Evolutionary conservation across 1,140 invertebrate genomes (phyloP), one percentile per base, ranked within the genome.

Genomic region (Euwallacea similis): DNA sequence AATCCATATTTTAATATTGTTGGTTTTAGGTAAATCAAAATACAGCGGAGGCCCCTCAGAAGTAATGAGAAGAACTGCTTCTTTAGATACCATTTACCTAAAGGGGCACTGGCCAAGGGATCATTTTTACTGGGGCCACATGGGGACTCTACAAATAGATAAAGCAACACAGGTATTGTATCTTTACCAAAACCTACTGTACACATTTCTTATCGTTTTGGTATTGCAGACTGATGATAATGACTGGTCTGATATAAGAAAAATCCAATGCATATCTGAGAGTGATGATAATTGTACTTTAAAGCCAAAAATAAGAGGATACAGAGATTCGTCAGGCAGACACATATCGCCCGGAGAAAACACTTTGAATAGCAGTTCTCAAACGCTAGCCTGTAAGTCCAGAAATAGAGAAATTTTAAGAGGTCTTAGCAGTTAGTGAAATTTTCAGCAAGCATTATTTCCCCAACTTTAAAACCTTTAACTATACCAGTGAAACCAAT

Each of bases 61-160:
- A 85, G 85, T 84, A 21, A 91, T 93, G 74, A 83, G 90, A 77
- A 85, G 90, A 65, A 91, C 90, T 73, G 90, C 90, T 58, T 92
- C 90, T 10, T 81, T 93, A 73, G 91, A 93, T 78, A 89, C 90
- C 13, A 87, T 93, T 72, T 91, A 92, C 80, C 84, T 92, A 65
- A 88, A 89, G 79, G 90, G 89, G 76, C 89, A 91, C 75, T 92
- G 89, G 89, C 89, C 90, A 58, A 86, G 88, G 75, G 90, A 91
- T 76, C 86, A 85, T 72, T 87, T 88, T 76, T 87, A 85, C 75
- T 85, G 88, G 71, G 63, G 61, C 10, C 87, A 89, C 80, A 85
- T 86, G 75, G 87, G 86, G 69, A 83, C 86, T 69, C 82, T 91
- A 69, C 86, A 90, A 81, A 86, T 92, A 47, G 89, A 93, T 80